Percentiles rank a stretch among this genome's conserved stretches.
phyloP scores from a whole-genome alignment of 37 sponge, comb jelly and placozoan species.

The Ephydatia muelleri region DNA sequence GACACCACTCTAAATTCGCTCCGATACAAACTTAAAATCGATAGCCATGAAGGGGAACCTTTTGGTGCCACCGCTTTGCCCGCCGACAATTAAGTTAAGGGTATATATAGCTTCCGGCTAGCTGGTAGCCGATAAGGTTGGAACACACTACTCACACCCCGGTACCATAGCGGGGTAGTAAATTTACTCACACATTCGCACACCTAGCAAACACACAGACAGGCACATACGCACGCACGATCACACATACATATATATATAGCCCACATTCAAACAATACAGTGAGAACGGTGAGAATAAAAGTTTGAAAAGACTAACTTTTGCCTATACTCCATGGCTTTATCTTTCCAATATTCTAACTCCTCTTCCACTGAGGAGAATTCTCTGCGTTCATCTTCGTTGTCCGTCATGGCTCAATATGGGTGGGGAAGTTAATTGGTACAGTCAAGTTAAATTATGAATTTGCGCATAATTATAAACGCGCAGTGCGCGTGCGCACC shows the following conservation, averaged over 20 bases:
- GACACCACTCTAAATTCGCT: too few species aligned
- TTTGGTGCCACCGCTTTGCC: too few species aligned
- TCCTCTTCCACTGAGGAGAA: constrained; percentile 64
- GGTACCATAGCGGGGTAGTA: not conserved
- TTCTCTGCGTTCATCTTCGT: constrained; percentile 5
- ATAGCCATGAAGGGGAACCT: too few species aligned
- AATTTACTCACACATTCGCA: constrained; percentile 17
- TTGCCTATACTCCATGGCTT: constrained; percentile 59
- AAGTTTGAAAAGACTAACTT: constrained; percentile 38
- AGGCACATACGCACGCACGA: not conserved
- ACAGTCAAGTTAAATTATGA: too few species aligned
- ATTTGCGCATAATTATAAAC: not conserved
- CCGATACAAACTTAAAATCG: too few species aligned
- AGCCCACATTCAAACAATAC: not conserved
- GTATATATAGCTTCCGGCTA: too few species aligned
- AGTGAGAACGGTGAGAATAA: not conserved
- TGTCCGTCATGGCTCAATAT: constrained; percentile 7
- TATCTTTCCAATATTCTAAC: constrained; percentile 79
- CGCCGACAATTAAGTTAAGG: too few species aligned
- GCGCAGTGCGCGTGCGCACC: not conserved
- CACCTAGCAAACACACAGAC: not conserved
- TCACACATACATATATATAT: not conserved
- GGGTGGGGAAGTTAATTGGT: too few species aligned
- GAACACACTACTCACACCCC: not conserved
- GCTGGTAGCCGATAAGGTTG: too few species aligned